phyloP scores from a whole-genome alignment of 2,888 invertebrate species.

The Strigamia crassipes region DNA sequence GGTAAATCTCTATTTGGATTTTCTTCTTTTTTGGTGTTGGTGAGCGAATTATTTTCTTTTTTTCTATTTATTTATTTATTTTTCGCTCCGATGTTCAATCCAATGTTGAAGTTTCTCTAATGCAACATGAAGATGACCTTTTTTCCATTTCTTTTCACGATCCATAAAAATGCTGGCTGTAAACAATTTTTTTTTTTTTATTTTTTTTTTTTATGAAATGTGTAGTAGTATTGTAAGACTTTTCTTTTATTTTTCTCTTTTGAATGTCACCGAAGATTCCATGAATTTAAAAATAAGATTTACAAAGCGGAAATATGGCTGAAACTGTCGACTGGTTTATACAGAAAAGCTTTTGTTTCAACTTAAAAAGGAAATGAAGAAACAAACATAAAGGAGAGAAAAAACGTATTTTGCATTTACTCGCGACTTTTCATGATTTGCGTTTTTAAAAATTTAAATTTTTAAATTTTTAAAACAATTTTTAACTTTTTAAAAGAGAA shows the following conservation, averaged over 20 bases:
- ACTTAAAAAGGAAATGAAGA: background rate
- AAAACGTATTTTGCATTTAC: background rate
- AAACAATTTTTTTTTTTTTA: slow-evolving; percentile 1
- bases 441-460: no score
- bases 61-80: no score
- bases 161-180: background rate
- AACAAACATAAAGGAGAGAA: background rate
- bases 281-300: slow-evolving; percentile 18
- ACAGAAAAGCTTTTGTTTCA: background rate
- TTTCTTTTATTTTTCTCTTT: background rate
- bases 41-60: no score
- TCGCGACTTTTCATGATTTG: no score
- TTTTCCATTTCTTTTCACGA: background rate
- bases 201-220: background rate
- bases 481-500: no score
- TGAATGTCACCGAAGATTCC: background rate
- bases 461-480: no score
- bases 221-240: background rate
- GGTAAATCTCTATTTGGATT: background rate
- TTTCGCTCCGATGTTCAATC: background rate
- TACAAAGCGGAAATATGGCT: background rate
- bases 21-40: no score
- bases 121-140: background rate
- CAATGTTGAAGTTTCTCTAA: background rate
- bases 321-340: slow-evolving; percentile 12